Percentiles rank a stretch among this genome's conserved stretches.
Evolutionary conservation across 1,140 invertebrate genomes (phyloP).

Genomic region (Thaumetopoea pityocampa): DNA sequence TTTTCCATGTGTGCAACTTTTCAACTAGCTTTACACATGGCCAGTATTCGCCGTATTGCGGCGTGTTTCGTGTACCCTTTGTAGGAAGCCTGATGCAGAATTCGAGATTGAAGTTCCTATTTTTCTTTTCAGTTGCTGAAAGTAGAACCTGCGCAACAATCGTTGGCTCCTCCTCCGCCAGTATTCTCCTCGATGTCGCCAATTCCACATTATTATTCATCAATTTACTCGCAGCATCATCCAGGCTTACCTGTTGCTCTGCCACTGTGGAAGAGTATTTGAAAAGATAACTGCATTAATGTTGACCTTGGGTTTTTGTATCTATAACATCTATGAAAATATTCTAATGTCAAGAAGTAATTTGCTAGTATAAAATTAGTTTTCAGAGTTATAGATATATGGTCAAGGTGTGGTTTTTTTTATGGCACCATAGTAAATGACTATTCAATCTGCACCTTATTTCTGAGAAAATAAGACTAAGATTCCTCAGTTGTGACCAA

Average conservation of each 20-base stretch:
- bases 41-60: too few relatives aligned
- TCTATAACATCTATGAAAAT: not conserved
- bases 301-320: not conserved
- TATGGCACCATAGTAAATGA: not conserved
- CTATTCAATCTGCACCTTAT: slow-evolving; percentile 20
- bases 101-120: not conserved
- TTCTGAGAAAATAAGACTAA: slow-evolving; percentile 19
- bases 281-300: too few relatives aligned
- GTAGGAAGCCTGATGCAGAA: too few relatives aligned
- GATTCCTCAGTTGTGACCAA: slow-evolving; percentile 22
- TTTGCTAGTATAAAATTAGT: too few relatives aligned
- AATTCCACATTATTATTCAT: slow-evolving; percentile 25
- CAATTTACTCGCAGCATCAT: slow-evolving; percentile 27
- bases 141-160: slow-evolving; percentile 33
- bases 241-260: slow-evolving; percentile 25
- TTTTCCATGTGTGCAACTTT: too few relatives aligned
- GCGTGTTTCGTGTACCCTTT: too few relatives aligned
- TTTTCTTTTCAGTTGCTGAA: slow-evolving; percentile 35
- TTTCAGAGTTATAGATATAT: not conserved
- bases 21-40: too few relatives aligned
- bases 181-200: slow-evolving; percentile 30
- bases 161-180: slow-evolving; percentile 14
- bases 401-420: too few relatives aligned
- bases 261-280: slow-evolving; percentile 22
- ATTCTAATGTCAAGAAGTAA: too few relatives aligned